Evolutionary conservation across 2,113 vertebrate genomes (phyloP).

Genomic region (Mesoclemmys tuberculata): DNA sequence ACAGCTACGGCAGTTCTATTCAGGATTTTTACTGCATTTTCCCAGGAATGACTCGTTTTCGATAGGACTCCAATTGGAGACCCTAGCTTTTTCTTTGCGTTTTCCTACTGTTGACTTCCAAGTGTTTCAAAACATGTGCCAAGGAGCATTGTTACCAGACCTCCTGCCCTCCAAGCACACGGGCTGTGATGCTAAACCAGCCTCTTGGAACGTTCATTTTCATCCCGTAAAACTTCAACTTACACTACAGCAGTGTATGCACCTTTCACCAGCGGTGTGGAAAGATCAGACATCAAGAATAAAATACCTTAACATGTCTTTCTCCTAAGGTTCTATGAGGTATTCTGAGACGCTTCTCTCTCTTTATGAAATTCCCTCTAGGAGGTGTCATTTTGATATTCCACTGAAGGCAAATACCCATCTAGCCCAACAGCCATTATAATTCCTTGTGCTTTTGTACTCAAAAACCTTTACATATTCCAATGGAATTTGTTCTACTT

Average conservation of each 20-base stretch:
- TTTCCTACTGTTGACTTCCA: neutral
- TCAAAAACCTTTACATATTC: neutral
- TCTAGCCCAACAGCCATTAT: neutral
- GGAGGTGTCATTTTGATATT: neutral
- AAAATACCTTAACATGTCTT: rapidly evolving
- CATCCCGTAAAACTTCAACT: neutral
- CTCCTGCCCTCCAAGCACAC: neutral
- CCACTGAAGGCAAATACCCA: neutral
- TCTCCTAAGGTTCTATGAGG: neutral
- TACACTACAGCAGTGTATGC: rapidly evolving
- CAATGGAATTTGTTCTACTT: neutral
- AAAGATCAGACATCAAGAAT: neutral
- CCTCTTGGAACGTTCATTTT: neutral
- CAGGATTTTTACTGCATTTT: rapidly evolving
- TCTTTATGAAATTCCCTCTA: neutral
- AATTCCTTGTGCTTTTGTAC: neutral
- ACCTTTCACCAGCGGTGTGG: neutral
- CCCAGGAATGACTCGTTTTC: neutral
- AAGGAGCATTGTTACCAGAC: neutral
- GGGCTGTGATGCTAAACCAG: neutral
- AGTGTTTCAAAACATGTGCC: rapidly evolving
- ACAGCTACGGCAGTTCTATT: neutral
- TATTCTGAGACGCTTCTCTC: neutral
- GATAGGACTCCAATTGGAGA: rapidly evolving
- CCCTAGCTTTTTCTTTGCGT: rapidly evolving